Percentiles rank a stretch among this genome's conserved stretches.
phyloP scores from a whole-genome alignment of 1,140 invertebrate species.

The Caligus rogercresseyi region DNA sequence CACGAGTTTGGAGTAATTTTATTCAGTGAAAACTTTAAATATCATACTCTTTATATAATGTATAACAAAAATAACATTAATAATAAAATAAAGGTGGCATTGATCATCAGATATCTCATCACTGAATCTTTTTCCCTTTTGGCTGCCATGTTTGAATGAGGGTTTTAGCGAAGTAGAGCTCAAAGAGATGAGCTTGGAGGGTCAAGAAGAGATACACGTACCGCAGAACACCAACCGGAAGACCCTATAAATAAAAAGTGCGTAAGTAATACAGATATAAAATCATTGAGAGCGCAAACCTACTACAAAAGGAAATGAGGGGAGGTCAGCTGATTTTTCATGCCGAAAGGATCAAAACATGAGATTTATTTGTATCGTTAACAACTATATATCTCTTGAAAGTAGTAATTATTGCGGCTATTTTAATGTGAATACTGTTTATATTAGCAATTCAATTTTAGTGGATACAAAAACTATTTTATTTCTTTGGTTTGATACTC shows the following conservation, averaged over 20 bases:
- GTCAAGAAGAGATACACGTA: constrained; percentile 74
- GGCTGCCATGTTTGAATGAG: constrained; percentile 68
- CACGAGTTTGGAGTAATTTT: not conserved
- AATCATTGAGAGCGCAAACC: not conserved
- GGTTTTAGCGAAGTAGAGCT: constrained; percentile 69
- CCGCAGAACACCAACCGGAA: constrained; percentile 81
- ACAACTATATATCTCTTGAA: too few relatives aligned
- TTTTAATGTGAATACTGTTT: too few relatives aligned
- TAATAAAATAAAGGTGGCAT: too few relatives aligned
- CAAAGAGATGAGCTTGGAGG: constrained; percentile 75
- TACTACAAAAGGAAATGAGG: too few relatives aligned
- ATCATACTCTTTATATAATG: not conserved
- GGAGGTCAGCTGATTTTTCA: too few relatives aligned
- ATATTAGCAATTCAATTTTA: too few relatives aligned
- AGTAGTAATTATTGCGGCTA: too few relatives aligned
- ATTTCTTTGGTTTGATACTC: too few relatives aligned
- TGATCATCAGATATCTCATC: too few relatives aligned
- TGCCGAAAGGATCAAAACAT: too few relatives aligned
- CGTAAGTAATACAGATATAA: not conserved
- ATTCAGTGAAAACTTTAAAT: not conserved
- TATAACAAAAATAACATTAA: not conserved
- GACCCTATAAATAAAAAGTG: constrained; percentile 42
- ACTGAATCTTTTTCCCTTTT: constrained; percentile 38
- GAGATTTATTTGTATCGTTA: too few relatives aligned
- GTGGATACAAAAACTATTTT: too few relatives aligned